Base-by-base conservation (phyloP, 2,797 vertebrate species). In the Pelobates cultripes region DNA sequence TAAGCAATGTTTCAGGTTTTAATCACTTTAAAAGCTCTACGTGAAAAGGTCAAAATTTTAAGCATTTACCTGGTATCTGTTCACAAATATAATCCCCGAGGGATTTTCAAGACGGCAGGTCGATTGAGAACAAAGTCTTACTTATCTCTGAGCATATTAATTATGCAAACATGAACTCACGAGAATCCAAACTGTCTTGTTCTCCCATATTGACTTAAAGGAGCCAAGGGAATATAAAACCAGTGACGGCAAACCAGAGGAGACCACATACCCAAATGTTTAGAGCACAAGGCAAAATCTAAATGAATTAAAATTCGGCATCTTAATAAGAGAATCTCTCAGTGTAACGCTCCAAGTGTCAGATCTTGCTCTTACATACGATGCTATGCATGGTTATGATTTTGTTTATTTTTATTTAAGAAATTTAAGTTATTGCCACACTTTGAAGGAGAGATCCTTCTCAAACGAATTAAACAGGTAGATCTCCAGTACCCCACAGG, bases 161-260 rank as follows among this genome's bases (percentile, higher is more conserved):
- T 75, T 75, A 75, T 75, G 73, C 73, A 75, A 75, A 75, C 73
- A 64, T 28, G 8, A 43, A 75, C 4, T 44, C 60, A 75, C 9
- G 42, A 75, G 55, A 75, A 64, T 44, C 40, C 14, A 45, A 63
- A 40, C 17, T 43, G 71, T 63, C 42, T 64, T 64, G 60, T 75
- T 64, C 60, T 64, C 47, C 45, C n/a, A 44, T 75, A 64, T 28
- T 28, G 28, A 28, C 28, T 74, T 74, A 74, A 45, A 45, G 40
- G 55, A 60, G 12, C 55, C 60, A 45, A 14, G 60, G 73, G 73
- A 64, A 64, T 63, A 75, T 5, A 41, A 51, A 64, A 73, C 14
- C 13, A n/a, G 14, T 12, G 3, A 63, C 7, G 17, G 40, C 14
- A 63, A 63, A 44, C 14, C 7, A 44, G 43, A 63, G 41, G 60